phyloP scores from a whole-genome alignment of 2,888 invertebrate genomes.

The Odontomyia ornata region DNA sequence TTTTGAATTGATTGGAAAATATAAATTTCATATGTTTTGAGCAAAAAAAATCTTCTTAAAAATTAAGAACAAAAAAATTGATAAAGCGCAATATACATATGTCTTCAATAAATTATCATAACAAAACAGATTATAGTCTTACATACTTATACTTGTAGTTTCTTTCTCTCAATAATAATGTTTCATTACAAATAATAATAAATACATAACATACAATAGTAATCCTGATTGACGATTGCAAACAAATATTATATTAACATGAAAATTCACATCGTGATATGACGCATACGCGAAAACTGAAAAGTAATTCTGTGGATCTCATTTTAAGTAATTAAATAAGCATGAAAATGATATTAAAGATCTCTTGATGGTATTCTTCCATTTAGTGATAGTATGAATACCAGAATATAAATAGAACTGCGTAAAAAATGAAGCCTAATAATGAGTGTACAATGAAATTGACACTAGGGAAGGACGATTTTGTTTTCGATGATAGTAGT shows the following conservation, averaged over 20 bases:
- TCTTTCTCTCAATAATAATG: not conserved
- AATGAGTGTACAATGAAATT: constrained; percentile 51
- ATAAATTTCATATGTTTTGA: constrained; percentile 22
- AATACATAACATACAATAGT: constrained; percentile 18
- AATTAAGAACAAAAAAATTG: not conserved
- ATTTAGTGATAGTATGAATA: constrained; percentile 52
- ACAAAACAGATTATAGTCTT: constrained; percentile 27
- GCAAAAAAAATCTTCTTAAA: constrained; percentile 24
- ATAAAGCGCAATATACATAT: constrained; percentile 31
- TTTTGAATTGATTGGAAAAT: not conserved
- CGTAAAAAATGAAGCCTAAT: constrained; percentile 52
- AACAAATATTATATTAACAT: not conserved
- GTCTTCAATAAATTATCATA: constrained; percentile 42
- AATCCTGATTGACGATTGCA: not conserved
- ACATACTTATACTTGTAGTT: not conserved
- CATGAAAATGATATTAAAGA: too few species aligned
- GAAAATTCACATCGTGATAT: not conserved
- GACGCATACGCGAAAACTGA: not conserved
- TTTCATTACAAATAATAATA: constrained; percentile 18
- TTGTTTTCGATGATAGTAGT: constrained; percentile 23
- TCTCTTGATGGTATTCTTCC: too few species aligned
- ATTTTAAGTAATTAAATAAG: too few species aligned
- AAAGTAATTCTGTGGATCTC: not conserved
- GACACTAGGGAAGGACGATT: not conserved
- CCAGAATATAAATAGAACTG: constrained; percentile 59